phyloP scores from a whole-genome alignment of 2,888 invertebrate genomes.

The Doris montereyensis region DNA sequence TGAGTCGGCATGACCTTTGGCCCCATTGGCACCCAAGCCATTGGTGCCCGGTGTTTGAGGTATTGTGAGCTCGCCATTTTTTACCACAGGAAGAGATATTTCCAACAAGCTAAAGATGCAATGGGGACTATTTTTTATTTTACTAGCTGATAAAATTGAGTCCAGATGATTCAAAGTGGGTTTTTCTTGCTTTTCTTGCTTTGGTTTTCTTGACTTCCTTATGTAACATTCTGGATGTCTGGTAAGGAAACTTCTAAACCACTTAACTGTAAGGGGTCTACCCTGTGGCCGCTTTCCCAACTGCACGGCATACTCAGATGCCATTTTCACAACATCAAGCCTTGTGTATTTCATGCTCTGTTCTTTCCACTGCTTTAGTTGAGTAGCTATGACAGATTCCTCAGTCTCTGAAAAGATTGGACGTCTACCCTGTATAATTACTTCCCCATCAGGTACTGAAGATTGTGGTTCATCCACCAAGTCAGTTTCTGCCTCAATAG shows the following conservation, averaged over 20 bases:
- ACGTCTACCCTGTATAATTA: conserved; percentile 38
- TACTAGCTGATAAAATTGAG: conserved; percentile 27
- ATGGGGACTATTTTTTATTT: conserved; percentile 40
- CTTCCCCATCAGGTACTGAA: conserved; percentile 36
- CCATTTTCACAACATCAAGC: conserved; percentile 41
- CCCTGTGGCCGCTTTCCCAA: conserved; percentile 38
- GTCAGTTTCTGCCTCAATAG: neutral
- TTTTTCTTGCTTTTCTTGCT: conserved; percentile 37
- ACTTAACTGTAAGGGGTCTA: conserved; percentile 37
- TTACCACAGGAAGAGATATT: conserved; percentile 33
- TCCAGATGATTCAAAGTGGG: conserved; percentile 40
- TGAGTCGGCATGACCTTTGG: conserved; percentile 21
- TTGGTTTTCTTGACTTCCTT: conserved; percentile 36
- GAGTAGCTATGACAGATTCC: conserved; percentile 30
- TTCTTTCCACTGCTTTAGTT: conserved; percentile 37
- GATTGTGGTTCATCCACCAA: neutral
- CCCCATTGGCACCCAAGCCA: conserved; percentile 27
- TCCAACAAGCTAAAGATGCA: conserved; percentile 40
- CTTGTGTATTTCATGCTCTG: conserved; percentile 41
- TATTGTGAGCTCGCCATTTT: conserved; percentile 27
- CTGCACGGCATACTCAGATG: conserved; percentile 41
- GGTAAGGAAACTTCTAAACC: conserved; percentile 41
- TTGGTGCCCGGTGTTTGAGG: conserved; percentile 29
- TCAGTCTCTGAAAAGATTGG: conserved; percentile 40
- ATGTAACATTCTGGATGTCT: conserved; percentile 42